These are phyloP conservation scores for Hemiscyllium ocellatum DNA, from an alignment of 2,113 vertebrate species.

Conservation along the genomic window DNA sequence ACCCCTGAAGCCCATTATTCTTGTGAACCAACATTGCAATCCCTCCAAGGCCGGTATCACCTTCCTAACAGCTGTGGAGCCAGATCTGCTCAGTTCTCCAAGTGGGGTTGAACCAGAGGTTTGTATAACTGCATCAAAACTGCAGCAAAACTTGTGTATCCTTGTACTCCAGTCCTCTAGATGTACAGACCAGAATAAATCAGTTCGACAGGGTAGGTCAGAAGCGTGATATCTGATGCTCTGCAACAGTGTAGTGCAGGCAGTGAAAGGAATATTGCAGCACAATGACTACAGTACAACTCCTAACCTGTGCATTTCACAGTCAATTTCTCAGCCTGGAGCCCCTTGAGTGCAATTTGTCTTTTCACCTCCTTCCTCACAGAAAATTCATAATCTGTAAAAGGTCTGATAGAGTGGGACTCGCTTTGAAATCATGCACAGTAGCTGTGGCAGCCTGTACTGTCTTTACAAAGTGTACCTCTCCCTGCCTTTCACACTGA, in stretches of 20 bases:
- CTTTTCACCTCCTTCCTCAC: not conserved
- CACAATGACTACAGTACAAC: not conserved
- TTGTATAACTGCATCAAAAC: too few relatives aligned
- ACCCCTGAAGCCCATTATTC: too few relatives aligned
- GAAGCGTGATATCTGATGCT: not conserved
- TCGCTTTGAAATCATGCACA: not conserved
- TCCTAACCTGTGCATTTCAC: not conserved
- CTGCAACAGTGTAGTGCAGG: too few relatives aligned
- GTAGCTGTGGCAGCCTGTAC: not conserved
- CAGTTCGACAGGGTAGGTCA: not conserved
- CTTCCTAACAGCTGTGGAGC: too few relatives aligned
- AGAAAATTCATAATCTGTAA: not conserved
- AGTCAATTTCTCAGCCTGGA: not conserved
- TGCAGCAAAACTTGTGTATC: too few relatives aligned
- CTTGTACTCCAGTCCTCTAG: not conserved
- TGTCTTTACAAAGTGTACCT: not conserved
- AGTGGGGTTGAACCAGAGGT: too few relatives aligned
- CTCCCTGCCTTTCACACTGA: not conserved
- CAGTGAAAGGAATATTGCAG: not conserved
- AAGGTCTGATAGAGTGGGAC: not conserved
- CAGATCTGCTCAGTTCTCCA: too few relatives aligned
- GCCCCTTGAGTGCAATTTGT: not conserved
- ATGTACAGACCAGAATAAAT: not conserved
- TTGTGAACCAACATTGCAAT: too few relatives aligned
- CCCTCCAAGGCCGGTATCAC: too few relatives aligned